These are phyloP conservation scores for Microcaecilia unicolor DNA, from an alignment of 2,797 vertebrate species.

Conservation along the genomic window DNA sequence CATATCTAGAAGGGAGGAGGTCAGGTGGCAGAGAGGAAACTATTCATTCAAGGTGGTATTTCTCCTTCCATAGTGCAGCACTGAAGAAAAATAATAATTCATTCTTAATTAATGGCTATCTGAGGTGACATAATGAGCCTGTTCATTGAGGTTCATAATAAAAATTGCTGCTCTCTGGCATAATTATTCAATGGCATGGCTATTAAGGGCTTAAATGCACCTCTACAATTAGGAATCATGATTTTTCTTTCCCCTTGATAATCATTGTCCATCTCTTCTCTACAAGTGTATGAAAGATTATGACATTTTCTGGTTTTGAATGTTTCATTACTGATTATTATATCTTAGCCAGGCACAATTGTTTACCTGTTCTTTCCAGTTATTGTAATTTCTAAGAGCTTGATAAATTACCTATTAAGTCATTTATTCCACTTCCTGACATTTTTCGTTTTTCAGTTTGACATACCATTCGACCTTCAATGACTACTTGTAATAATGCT, in stretches of 20 bases:
- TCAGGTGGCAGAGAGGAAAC: slow-evolving; percentile 28
- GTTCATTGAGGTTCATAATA: slow-evolving; percentile 15
- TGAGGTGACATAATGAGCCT: slow-evolving; percentile 6
- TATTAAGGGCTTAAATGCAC: slow-evolving; percentile 10
- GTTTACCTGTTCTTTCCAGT: slow-evolving; percentile 13
- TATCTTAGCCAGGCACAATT: background rate
- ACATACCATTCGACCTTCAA: background rate
- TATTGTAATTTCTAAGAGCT: slow-evolving; percentile 6
- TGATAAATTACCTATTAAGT: slow-evolving; percentile 10
- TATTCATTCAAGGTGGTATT: slow-evolving; percentile 32
- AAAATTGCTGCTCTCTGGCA: slow-evolving; percentile 12
- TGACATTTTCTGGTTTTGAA: slow-evolving; percentile 1
- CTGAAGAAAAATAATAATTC: slow-evolving; percentile 23
- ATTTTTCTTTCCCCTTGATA: background rate
- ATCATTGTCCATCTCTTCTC: background rate
- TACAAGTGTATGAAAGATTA: background rate
- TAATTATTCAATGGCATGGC: slow-evolving; percentile 9
- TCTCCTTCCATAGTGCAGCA: slow-evolving; percentile 14
- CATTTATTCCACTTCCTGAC: no score
- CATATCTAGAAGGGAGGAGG: slow-evolving; percentile 22
- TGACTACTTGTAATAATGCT: background rate
- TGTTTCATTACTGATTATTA: background rate
- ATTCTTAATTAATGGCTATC: slow-evolving; percentile 25
- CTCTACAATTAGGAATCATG: background rate
- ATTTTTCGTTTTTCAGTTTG: no score